Percentiles rank a stretch among this genome's conserved stretches.
phyloP scores from a whole-genome alignment of 2,113 vertebrate genomes.

The Notiomystis cincta region DNA sequence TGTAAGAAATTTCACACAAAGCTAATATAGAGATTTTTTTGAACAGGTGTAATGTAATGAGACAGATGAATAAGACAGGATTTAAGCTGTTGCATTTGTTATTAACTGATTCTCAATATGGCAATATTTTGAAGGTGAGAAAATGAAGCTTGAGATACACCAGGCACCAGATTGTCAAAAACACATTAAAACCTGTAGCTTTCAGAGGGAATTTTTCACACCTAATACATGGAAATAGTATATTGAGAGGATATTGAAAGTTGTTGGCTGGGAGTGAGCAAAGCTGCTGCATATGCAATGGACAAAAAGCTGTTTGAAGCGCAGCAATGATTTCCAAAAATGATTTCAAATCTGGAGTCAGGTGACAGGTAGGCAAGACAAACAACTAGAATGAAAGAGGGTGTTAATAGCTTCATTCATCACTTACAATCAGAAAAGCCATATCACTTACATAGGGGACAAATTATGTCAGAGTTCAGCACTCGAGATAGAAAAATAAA shows the following conservation, averaged over 20 bases:
- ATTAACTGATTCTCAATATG: neutral
- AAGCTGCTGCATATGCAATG: neutral
- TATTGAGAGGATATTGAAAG: neutral
- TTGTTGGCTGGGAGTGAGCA: neutral
- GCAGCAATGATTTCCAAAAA: neutral
- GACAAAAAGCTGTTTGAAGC: neutral
- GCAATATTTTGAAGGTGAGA: neutral
- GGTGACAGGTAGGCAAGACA: neutral
- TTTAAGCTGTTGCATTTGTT: neutral
- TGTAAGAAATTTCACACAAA: neutral
- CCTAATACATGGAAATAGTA: neutral
- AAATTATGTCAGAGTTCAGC: neutral
- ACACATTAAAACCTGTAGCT: neutral
- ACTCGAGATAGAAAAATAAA: neutral
- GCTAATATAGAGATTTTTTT: neutral
- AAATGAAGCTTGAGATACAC: neutral
- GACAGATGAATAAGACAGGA: neutral
- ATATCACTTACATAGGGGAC: neutral
- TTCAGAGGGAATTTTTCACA: neutral
- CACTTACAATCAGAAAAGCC: neutral
- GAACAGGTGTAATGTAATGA: neutral
- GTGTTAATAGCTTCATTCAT: neutral
- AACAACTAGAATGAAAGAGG: neutral
- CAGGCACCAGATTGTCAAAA: neutral
- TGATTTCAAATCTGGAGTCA: neutral